Percentiles rank a stretch among this genome's conserved stretches.
phyloP scores from a whole-genome alignment of 1,140 invertebrate genomes.

The Drosophila eugracilis region DNA sequence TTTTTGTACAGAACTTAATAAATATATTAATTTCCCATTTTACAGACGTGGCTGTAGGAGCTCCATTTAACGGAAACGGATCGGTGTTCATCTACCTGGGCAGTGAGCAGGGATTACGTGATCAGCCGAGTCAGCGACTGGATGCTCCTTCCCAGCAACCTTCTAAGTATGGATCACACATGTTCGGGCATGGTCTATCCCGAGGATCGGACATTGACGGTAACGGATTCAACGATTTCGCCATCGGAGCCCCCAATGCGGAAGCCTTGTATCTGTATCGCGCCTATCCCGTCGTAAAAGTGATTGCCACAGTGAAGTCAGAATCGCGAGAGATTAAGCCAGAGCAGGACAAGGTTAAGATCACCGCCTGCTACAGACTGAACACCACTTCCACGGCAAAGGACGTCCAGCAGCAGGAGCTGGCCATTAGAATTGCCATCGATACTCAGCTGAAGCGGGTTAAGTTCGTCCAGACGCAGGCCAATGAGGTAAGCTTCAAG shows the following conservation, averaged over 20 bases:
- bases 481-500: conserved; percentile 71
- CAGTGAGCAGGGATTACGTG: conserved; percentile 86
- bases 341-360: conserved; percentile 85
- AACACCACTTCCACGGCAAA: conserved; percentile 67
- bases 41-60: conserved; percentile 88
- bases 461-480: conserved; percentile 58
- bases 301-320: conserved; percentile 84
- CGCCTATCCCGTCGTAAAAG: conserved; percentile 86
- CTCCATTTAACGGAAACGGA: conserved; percentile 88
- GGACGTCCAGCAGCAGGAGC: conserved; percentile 64
- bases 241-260: conserved; percentile 87
- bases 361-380: conserved; percentile 84
- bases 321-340: conserved; percentile 85
- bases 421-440: conserved; percentile 62
- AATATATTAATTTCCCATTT: conserved; percentile 1
- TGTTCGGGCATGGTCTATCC: conserved; percentile 87
- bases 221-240: conserved; percentile 89
- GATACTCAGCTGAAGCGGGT: conserved; percentile 76
- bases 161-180: conserved; percentile 67
- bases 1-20: neutral
- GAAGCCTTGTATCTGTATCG: conserved; percentile 86
- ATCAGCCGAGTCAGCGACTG: conserved; percentile 85
- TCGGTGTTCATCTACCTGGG: conserved; percentile 89
- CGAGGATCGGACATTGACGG: conserved; percentile 88
- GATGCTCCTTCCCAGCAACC: conserved; percentile 65